Conservation (phyloP, 1,140 invertebrate genomes). For the Caerostris extrusa region DNA sequence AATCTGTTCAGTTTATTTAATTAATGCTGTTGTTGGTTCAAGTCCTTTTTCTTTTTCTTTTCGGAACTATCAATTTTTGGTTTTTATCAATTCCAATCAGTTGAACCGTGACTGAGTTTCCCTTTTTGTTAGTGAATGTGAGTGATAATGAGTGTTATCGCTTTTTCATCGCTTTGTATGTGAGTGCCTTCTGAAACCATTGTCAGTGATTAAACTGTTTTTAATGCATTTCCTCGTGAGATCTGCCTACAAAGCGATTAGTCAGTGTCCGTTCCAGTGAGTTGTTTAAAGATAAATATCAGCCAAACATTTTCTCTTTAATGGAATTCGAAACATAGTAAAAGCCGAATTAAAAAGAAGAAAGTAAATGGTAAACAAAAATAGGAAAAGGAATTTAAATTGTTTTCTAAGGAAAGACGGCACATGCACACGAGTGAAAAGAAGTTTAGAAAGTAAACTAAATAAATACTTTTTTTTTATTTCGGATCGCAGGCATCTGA, state of each 20-base stretch:
- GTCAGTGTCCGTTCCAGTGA: not conserved
- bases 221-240: not conserved
- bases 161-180: not conserved
- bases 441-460: no score
- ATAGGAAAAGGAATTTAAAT: not conserved
- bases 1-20: not conserved
- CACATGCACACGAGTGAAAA: not conserved
- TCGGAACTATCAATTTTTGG: not conserved
- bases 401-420: not conserved
- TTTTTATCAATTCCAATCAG: not conserved
- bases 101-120: not conserved
- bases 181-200: not conserved
- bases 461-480: no score
- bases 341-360: not conserved
- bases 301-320: not conserved
- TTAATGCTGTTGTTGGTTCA: constrained; percentile 4
- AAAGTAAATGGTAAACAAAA: not conserved
- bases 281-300: not conserved
- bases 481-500: no score
- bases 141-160: constrained; percentile 1
- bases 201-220: constrained; percentile 6
- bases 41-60: not conserved
- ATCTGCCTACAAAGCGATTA: not conserved
- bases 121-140: not conserved
- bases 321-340: not conserved